These are phyloP conservation scores for Thumatha senex DNA, from an alignment of 2,888 invertebrate genomes.

Conservation along the genomic window DNA sequence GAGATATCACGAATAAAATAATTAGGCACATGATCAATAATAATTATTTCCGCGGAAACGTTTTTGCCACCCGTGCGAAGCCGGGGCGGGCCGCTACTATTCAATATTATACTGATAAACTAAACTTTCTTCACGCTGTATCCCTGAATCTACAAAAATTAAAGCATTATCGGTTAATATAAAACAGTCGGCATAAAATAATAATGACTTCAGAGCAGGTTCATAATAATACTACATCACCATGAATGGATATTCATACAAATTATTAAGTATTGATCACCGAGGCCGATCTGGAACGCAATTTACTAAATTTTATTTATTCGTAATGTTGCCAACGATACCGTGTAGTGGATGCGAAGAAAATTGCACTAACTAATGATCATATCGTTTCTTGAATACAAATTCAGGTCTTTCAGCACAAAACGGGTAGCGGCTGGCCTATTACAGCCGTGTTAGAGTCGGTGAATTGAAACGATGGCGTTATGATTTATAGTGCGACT, in stretches of 20 bases:
- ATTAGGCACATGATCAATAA: too few species aligned
- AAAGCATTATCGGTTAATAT: slow-evolving; percentile 44
- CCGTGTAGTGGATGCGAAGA: slow-evolving; percentile 72
- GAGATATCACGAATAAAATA: too few species aligned
- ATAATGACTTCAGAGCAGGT: slow-evolving; percentile 43
- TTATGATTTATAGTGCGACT: slow-evolving; percentile 77
- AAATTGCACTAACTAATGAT: slow-evolving; percentile 81
- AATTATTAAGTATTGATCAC: slow-evolving; percentile 60
- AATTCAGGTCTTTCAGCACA: slow-evolving; percentile 75
- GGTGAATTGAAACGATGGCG: slow-evolving; percentile 74
- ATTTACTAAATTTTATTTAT: slow-evolving; percentile 72
- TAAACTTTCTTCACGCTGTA: slow-evolving; percentile 45
- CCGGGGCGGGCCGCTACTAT: too few species aligned
- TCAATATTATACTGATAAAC: too few species aligned
- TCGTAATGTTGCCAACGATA: slow-evolving; percentile 59
- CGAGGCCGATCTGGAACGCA: slow-evolving; percentile 62
- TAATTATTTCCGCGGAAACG: too few species aligned
- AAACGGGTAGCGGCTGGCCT: slow-evolving; percentile 62
- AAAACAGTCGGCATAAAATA: slow-evolving; percentile 30
- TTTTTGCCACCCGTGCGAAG: too few species aligned
- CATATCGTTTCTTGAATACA: slow-evolving; percentile 78
- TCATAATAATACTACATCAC: slow-evolving; percentile 54
- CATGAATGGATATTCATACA: slow-evolving; percentile 42
- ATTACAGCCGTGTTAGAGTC: slow-evolving; percentile 67
- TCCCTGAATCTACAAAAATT: slow-evolving; percentile 36